phyloP scores from a whole-genome alignment of 2,797 vertebrate species.

The Myripristis murdjan region DNA sequence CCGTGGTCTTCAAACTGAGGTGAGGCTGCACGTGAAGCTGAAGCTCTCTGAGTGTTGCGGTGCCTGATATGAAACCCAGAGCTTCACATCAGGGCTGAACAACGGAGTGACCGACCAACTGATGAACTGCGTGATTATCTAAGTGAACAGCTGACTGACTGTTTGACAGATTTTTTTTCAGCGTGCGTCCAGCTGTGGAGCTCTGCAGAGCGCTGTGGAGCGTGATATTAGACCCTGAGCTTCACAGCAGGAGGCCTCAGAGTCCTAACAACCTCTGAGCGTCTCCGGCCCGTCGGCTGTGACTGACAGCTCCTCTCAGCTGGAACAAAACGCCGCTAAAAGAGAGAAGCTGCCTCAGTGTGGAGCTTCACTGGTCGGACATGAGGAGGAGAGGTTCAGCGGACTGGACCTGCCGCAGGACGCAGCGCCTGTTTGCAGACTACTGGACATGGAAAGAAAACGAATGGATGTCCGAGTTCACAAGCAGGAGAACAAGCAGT shows the following conservation, averaged over 20 bases:
- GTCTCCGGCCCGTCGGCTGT: constrained; percentile 45
- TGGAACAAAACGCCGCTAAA: constrained; percentile 20
- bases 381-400: neutral
- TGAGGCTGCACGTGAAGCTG: neutral
- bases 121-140: neutral
- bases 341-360: constrained; percentile 13
- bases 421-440: neutral
- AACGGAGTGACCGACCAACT: neutral
- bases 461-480: neutral
- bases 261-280: constrained; percentile 60
- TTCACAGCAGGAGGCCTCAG: constrained; percentile 13
- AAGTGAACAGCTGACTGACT: neutral
- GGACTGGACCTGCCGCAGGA: neutral
- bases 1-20: neutral
- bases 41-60: constrained; percentile 14
- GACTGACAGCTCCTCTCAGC: constrained; percentile 62
- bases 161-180: constrained; percentile 4
- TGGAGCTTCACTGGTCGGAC: no score
- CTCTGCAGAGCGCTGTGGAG: constrained; percentile 58
- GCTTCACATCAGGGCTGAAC: constrained; percentile 5
- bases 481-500: constrained; percentile 1
- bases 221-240: constrained; percentile 52
- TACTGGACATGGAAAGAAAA: neutral
- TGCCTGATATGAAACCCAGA: constrained; percentile 54
- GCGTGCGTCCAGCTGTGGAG: constrained; percentile 40